These are phyloP conservation scores for Protodeltote pygarga DNA, from an alignment of 2,888 invertebrate genomes.

Conservation along the genomic window DNA sequence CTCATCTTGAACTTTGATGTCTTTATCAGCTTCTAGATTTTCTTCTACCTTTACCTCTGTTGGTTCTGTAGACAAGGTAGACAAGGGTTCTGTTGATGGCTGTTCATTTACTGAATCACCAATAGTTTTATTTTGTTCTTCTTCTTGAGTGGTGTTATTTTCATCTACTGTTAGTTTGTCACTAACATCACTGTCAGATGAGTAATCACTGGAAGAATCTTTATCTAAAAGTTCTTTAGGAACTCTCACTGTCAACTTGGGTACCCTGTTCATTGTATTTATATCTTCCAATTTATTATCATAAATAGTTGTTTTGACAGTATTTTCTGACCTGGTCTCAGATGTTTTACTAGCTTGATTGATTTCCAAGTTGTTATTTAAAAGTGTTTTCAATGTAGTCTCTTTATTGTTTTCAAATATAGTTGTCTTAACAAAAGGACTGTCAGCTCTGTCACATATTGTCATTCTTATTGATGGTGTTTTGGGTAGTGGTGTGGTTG, in stretches of 20 bases:
- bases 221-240: constrained; percentile 87
- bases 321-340: constrained; percentile 73
- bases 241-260: constrained; percentile 90
- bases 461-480: constrained; percentile 82
- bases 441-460: constrained; percentile 83
- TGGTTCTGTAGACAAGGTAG: too few species aligned
- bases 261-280: constrained; percentile 86
- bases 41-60: constrained; percentile 50
- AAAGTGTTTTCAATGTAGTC: constrained; percentile 69
- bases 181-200: constrained; percentile 87
- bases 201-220: constrained; percentile 84
- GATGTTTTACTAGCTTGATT: constrained; percentile 57
- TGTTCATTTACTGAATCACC: constrained; percentile 33
- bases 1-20: constrained; percentile 59
- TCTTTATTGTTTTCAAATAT: constrained; percentile 78
- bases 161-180: constrained; percentile 88
- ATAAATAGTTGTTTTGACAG: constrained; percentile 80
- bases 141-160: constrained; percentile 62
- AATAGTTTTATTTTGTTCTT: constrained; percentile 41
- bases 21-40: constrained; percentile 49
- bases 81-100: constrained; percentile 33
- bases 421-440: constrained; percentile 81
- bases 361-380: constrained; percentile 76
- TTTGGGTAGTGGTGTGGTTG: constrained; percentile 55
- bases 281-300: constrained; percentile 79